Evolutionary conservation across 2,888 invertebrate species (phyloP).

Genomic region (Poecilobothrus nobilitatus): DNA sequence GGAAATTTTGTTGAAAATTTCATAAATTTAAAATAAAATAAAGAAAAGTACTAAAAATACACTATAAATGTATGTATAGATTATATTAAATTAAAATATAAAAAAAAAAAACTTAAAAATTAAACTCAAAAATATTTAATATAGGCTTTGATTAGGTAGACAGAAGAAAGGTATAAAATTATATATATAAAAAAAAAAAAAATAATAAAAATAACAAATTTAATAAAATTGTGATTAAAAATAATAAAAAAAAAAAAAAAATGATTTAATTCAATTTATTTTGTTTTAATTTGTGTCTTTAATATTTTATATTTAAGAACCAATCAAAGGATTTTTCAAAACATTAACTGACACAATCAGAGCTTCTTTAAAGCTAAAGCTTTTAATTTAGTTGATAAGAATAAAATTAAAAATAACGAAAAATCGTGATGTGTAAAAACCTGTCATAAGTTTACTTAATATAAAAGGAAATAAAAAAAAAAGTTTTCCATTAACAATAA

Average conservation of each 20-base stretch:
- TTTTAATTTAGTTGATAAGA: no score
- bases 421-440: no score
- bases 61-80: slow-evolving; percentile 1
- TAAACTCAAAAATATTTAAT: slow-evolving; percentile 7
- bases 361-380: no score
- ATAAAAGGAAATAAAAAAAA: no score
- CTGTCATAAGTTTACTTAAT: no score
- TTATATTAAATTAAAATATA: neutral
- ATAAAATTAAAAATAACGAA: no score
- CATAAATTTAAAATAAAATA: neutral
- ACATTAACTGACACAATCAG: no score
- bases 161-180: slow-evolving; percentile 3
- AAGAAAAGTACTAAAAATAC: neutral
- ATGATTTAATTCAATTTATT: neutral
- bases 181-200: neutral
- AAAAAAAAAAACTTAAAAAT: neutral
- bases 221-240: slow-evolving; percentile 2
- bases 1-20: slow-evolving; percentile 1
- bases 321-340: no score
- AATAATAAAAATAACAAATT: slow-evolving; percentile 4
- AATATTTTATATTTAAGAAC: no score
- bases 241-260: slow-evolving; percentile 2
- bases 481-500: no score
- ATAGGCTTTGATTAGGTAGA: slow-evolving; percentile 11
- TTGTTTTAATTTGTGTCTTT: no score